phyloP scores from a whole-genome alignment of 1,140 invertebrate species.

The Pogonognathellus flavescens region DNA sequence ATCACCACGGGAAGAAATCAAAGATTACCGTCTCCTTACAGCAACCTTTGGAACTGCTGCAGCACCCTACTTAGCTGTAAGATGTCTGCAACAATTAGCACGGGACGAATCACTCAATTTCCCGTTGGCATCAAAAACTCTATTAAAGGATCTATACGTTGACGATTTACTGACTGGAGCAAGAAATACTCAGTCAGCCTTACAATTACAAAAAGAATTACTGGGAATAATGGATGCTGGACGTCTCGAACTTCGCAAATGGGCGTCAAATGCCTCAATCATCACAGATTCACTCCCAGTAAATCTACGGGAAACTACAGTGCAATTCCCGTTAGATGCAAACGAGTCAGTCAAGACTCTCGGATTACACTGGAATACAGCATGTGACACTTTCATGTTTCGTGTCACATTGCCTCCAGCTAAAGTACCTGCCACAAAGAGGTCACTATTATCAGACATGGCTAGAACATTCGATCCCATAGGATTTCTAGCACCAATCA shows the following conservation, averaged over 20 bases:
- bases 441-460: background rate
- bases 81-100: conserved; percentile 65
- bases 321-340: background rate
- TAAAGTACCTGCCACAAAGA: background rate
- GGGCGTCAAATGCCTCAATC: background rate
- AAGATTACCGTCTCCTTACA: conserved; percentile 65
- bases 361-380: conserved; percentile 2
- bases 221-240: conserved; percentile 68
- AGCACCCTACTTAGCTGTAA: conserved; percentile 68
- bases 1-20: conserved; percentile 62
- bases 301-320: background rate
- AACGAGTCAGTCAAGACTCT: conserved; percentile 8
- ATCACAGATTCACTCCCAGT: background rate
- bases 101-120: conserved; percentile 62
- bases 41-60: conserved; percentile 69
- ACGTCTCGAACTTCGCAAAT: conserved; percentile 15
- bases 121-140: background rate
- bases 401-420: background rate
- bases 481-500: background rate
- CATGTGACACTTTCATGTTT: background rate
- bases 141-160: background rate
- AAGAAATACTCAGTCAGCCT: conserved; percentile 52
- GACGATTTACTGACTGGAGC: conserved; percentile 34
- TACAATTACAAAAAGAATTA: conserved; percentile 56
- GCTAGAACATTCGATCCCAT: background rate